Conservation (phyloP, 2,888 invertebrate genomes). For the Drosophila falleni region DNA sequence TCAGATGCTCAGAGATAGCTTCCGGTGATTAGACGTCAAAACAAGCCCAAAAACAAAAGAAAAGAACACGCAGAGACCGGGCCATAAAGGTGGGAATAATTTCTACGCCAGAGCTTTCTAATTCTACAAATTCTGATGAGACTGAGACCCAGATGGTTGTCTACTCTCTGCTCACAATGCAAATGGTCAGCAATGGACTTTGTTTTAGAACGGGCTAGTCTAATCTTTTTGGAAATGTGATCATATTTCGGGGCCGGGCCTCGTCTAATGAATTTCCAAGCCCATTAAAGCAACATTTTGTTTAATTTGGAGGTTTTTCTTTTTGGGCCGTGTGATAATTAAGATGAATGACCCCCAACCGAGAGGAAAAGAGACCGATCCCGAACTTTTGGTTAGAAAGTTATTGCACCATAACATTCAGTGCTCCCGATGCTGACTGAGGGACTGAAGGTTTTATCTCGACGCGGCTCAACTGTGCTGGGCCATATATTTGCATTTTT, state of each 20-base stretch:
- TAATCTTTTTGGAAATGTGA: conserved; percentile 50
- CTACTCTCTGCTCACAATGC: conserved; percentile 53
- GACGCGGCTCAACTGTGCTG: conserved; percentile 42
- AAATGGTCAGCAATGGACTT: conserved; percentile 67
- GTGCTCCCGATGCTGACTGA: conserved; percentile 17
- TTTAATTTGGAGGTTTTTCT: conserved; percentile 59
- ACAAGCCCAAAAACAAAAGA: conserved; percentile 39
- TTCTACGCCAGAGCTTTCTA: conserved; percentile 66
- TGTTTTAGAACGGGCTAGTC: conserved; percentile 54
- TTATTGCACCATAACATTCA: conserved; percentile 74
- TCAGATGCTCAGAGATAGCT: conserved; percentile 65
- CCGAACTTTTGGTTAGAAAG: conserved; percentile 62
- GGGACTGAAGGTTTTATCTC: conserved; percentile 34
- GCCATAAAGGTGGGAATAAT: conserved; percentile 74
- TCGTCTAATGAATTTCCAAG: conserved; percentile 70
- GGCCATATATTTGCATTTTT: conserved; percentile 64
- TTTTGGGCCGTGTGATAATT: conserved; percentile 72
- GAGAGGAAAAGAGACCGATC: conserved; percentile 1
- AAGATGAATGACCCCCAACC: conserved; percentile 74
- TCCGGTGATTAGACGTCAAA: conserved; percentile 74
- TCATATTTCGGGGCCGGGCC: conserved; percentile 49
- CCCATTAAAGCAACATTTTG: conserved; percentile 62
- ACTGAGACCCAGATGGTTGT: conserved; percentile 40
- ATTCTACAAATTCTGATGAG: conserved; percentile 42
- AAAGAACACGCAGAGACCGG: conserved; percentile 36